Evolutionary conservation across 2,113 vertebrate genomes (phyloP), one percentile per base, ranked within the genome.

Genomic region (Bambusicola thoracicus): DNA sequence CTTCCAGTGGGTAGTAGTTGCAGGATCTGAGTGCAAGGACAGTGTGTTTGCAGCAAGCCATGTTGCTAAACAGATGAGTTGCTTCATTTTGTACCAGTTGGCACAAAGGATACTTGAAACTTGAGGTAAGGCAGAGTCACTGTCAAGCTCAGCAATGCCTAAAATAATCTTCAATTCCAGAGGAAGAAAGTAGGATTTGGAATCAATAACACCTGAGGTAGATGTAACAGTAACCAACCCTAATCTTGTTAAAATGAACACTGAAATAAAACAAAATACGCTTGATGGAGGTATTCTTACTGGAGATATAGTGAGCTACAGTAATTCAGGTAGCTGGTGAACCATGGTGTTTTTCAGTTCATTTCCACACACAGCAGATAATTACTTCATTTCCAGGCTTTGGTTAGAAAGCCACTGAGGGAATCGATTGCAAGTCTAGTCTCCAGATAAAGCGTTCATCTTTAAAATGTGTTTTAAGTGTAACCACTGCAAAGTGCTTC

Each of bases 391-490:
- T 97, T 91, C 82, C 81, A 91, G 16, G 72, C 76, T 79, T 88
- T 88, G 73, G 49, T 90, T 85, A 79, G 79, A 94, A 92, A 88
- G 43, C 66, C 58, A 78, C 90, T 74, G 68, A 81, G 67, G 70
- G 75, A 90, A 96, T 96, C 21, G 0, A 97, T 88, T 73, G 74
- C 4, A 7, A 96, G 66, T 41, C 43, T 22, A 65, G 78, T 69
- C 58, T 74, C 32, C 68, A 84, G 73, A 79, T 63, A 90, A 95
- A 92, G 49, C 19, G 24, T 36, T 94, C 81, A 79, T 83, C 83
- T 89, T 94, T 94, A 70, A 90, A 92, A 91, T 68, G 34, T 81
- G 76, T 95, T 95, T 91, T 80, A 91, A 94, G 32, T 56, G 62
- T 36, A 77, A 27, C 16, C 22, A 63, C 72, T 93, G 76, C 46